phyloP scores from a whole-genome alignment of 1,140 invertebrate species.

The Drosophila sulfurigaster region DNA sequence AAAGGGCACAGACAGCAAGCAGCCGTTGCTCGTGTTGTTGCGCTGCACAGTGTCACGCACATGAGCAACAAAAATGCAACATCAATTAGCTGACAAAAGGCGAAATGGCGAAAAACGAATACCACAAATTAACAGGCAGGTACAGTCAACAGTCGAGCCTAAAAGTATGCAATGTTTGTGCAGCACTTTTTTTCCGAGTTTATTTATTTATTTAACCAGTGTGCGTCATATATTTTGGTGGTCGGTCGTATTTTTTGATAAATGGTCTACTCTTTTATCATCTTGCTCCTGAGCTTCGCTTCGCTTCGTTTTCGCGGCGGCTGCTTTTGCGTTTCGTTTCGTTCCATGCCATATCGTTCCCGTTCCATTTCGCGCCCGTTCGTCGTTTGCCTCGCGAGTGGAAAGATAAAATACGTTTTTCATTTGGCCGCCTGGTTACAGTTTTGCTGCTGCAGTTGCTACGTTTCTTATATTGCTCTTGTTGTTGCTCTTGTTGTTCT shows the following conservation, averaged over 20 bases:
- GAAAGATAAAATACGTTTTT: conserved; percentile 83
- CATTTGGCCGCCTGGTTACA: conserved; percentile 62
- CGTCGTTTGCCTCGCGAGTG: conserved; percentile 64
- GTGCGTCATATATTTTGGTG: conserved; percentile 67
- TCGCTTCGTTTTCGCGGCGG: conserved; percentile 40
- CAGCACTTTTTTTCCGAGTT: conserved; percentile 20
- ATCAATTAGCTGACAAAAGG: conserved; percentile 51
- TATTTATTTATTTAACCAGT: conserved; percentile 43
- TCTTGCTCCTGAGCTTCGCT: conserved; percentile 70
- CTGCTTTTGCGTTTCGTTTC: conserved; percentile 58
- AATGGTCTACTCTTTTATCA: conserved; percentile 81
- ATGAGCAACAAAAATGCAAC: conserved; percentile 18
- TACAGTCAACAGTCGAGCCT: conserved; percentile 52
- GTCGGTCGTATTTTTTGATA: conserved; percentile 72
- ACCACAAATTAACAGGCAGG: conserved; percentile 43
- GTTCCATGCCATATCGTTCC: conserved; percentile 9
- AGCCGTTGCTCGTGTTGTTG: conserved; percentile 55
- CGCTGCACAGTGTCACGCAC: conserved; percentile 45
- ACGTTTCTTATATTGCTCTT: conserved; percentile 23
- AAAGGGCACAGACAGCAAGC: conserved; percentile 74
- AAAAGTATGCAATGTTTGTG: conserved; percentile 29
- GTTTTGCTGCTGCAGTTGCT: conserved; percentile 75
- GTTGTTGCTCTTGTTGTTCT: conserved; percentile 29
- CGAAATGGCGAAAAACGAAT: conserved; percentile 18
- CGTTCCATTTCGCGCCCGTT: conserved; percentile 40